Evolutionary conservation across 2,113 vertebrate species (phyloP), one percentile per base, ranked within the genome.

Genomic region (Atherinomorus stipes): DNA sequence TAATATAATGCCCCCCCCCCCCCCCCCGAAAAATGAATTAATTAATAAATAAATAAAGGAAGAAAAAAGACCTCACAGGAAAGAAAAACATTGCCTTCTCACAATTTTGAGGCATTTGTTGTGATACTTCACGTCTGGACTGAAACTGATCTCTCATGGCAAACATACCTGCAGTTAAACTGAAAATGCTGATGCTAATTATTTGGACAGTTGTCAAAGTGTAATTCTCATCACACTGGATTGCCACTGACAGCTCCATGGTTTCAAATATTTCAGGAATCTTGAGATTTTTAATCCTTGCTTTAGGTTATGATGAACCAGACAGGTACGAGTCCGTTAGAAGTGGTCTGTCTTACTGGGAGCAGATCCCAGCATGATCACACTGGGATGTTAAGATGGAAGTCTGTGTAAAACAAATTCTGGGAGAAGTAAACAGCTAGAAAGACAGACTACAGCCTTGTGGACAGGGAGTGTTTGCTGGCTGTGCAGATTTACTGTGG

Each of bases 231-330:
- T 67, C 50, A 40, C 21, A n/a, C 16, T 22, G 25, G 74, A 82
- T 52, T 22, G 64, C 80, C 50, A 69, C 8, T 76, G 74, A 90
- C 80, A 82, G 76, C 42, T 56, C 56, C 1, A 8, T 60, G 42
- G 12, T 69, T 38, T 57, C 28, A 53, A 44, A 51, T 56, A 75
- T 53, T 42, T 12, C 4, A 78, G 60, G 53, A 68, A 85, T 79
- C 66, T 45, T 18, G 57, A 69, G 9, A 8, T 56, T 69, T 73
- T 76, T 81, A 89, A 90, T 90, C 88, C 68, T 80, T 21, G 71
- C 78, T 91, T 65, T 13, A 81, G 85, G 86, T 83, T 50, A 84
- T 38, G 62, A 77, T 81, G 62, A 64, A 25, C 19, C 52, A 72
- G 11, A 69, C 76, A 78, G 70, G 86, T 86, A 57, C 61, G 42